A percentile compares a stretch with the other conserved stretches of the same genome.
Evolutionary conservation across 2,113 vertebrate genomes (phyloP).

Genomic region (Burhinus oedicnemus): DNA sequence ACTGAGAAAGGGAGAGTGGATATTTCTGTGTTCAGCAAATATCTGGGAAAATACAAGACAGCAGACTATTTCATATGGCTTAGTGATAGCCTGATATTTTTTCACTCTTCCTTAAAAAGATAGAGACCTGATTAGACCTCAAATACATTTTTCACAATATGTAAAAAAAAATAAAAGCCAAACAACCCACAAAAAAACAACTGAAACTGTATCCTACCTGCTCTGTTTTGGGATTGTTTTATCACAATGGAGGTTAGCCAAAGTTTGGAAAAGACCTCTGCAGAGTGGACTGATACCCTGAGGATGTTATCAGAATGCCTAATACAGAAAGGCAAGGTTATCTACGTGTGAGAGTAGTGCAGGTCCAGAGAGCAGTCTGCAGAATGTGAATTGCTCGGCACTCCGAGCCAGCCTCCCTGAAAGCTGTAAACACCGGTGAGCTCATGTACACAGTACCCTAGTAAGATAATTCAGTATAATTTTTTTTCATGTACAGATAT

Average conservation of each 20-base stretch:
- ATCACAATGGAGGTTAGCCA: neutral
- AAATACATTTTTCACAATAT: neutral
- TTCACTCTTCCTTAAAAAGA: neutral
- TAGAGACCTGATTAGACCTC: neutral
- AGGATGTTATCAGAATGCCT: neutral
- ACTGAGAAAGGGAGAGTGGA: conserved; percentile 4
- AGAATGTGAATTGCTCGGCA: neutral
- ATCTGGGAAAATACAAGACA: neutral
- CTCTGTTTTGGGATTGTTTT: neutral
- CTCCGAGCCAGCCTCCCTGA: neutral
- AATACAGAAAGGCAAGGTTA: neutral
- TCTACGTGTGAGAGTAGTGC: rapidly evolving
- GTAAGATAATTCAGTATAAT: neutral
- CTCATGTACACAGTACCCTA: rapidly evolving
- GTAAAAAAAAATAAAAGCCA: neutral
- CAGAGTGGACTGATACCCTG: neutral
- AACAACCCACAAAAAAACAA: neutral
- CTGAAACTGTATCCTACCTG: neutral
- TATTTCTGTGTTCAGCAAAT: conserved; percentile 19
- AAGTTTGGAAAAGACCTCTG: neutral
- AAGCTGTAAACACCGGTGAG: neutral
- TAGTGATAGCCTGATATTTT: neutral
- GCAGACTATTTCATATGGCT: neutral
- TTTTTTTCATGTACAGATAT: neutral
- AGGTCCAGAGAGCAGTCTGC: neutral